Base-by-base conservation (phyloP, 64 coral and sea anemone species). In the Montipora cactus region DNA sequence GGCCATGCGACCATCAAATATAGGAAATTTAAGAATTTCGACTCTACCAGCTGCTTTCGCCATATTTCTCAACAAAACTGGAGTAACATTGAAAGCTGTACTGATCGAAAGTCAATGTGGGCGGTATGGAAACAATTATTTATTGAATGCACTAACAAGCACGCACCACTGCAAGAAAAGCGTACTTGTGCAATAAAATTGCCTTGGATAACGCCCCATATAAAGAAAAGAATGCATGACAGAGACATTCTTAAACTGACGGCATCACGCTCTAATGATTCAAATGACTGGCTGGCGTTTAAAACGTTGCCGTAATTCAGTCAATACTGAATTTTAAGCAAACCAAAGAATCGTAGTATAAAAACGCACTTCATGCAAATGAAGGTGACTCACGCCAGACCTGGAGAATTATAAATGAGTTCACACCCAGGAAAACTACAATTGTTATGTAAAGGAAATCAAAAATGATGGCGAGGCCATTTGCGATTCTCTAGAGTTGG, bases 401-500 rank as follows among this genome's bases (percentile, higher is more conserved):
- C 19, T 68, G 19, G 9, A 68, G 14, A 11, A 81, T 81, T 81
- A 58, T 81, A 53, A 53, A 53, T 55, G 52, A 2, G 52, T 2
- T 55, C 52, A 55, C 9, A 2, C 2, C 52, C 52, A 55, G 52
- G 52, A 55, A 55, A 55, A 10, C 52, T 55, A 55, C 6, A 55
- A 55, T 55, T 55, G 52, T 55, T 55, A 2, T 2, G 79, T 81
- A 49, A 81, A 81, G 79, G 79, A 81, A 81, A 81, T 81, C 79
- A 81, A 81, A 81, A 50, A 57, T 47, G 6, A 81, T 81, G 79
- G 48, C 48, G 55, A 81, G 79, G 79, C 79, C 79, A 57, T 81
- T 81, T 81, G 79, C 55, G 79, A 81, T 81, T 57, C 79, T 81
- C 79, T 81, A 81, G 79, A 81, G 55, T 47, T 81, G 79, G 79